phyloP scores from a whole-genome alignment of 2,797 vertebrate genomes.

The Semaprochilodus insignis region DNA sequence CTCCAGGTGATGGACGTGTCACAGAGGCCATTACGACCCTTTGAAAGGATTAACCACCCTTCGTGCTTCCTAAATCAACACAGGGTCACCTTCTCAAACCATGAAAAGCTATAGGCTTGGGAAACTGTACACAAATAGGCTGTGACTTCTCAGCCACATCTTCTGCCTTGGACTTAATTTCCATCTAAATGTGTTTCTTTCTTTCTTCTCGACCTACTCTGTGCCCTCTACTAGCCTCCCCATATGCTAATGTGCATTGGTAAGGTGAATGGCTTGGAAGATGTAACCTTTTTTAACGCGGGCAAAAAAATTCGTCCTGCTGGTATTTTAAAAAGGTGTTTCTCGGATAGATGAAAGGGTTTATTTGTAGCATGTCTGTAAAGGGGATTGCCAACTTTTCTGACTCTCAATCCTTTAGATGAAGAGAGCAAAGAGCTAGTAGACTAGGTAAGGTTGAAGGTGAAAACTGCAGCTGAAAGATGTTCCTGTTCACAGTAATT shows the following conservation, averaged over 20 bases:
- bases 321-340: slow-evolving; percentile 80
- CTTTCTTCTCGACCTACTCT: slow-evolving; percentile 74
- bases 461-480: slow-evolving; percentile 78
- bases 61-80: slow-evolving; percentile 99
- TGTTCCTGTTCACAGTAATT: slow-evolving; percentile 46
- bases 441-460: slow-evolving; percentile 79
- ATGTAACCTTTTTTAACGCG: slow-evolving; percentile 82
- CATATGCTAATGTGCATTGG: slow-evolving; percentile 90
- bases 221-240: slow-evolving; percentile 59
- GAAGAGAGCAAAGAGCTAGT: slow-evolving; percentile 69
- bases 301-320: slow-evolving; percentile 76
- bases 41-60: slow-evolving; percentile 93
- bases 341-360: slow-evolving; percentile 68
- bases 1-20: slow-evolving; percentile 83
- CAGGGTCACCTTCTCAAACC: slow-evolving; percentile 82
- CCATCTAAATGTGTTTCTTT: slow-evolving; percentile 91
- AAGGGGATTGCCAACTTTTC: slow-evolving; percentile 81
- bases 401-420: slow-evolving; percentile 73
- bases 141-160: slow-evolving; percentile 88
- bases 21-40: slow-evolving; percentile 90
- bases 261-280: slow-evolving; percentile 79
- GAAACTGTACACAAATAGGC: slow-evolving; percentile 94
- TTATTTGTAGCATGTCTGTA: slow-evolving; percentile 56
- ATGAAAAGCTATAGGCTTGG: slow-evolving; percentile 85
- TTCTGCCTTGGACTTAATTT: slow-evolving; percentile 84